Conservation (phyloP, 2,888 invertebrate genomes). For the Salpingus planirostris region DNA sequence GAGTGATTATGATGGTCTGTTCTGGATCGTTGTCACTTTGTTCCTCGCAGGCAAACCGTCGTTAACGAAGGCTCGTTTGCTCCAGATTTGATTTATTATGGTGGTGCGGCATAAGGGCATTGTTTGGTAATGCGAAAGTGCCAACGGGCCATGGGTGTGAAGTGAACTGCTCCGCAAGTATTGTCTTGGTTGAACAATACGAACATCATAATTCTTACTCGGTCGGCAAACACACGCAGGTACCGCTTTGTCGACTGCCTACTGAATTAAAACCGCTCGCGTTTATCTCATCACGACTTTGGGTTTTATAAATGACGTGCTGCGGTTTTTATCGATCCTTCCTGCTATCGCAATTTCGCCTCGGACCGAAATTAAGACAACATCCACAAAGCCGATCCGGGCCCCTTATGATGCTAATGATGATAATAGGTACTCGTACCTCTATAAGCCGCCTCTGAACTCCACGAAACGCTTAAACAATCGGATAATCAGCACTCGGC, state of each 20-base stretch:
- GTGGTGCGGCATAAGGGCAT: constrained; percentile 29
- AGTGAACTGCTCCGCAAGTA: constrained; percentile 34
- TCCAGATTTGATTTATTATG: constrained; percentile 36
- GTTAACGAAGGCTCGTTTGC: too few species aligned
- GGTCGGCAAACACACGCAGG: constrained; percentile 31
- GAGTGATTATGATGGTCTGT: too few species aligned
- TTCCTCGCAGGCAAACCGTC: too few species aligned
- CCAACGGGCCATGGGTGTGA: constrained; percentile 32
- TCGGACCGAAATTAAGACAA: constrained; percentile 9
- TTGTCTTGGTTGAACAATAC: constrained; percentile 36
- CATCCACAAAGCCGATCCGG: not conserved
- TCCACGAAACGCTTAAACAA: constrained; percentile 24
- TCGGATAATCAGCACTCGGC: constrained; percentile 33
- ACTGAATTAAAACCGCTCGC: constrained; percentile 28
- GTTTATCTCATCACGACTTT: constrained; percentile 29
- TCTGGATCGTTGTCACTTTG: too few species aligned
- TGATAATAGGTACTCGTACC: too few species aligned
- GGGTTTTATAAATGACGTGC: too few species aligned
- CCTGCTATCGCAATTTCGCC: too few species aligned
- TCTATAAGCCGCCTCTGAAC: constrained; percentile 8
- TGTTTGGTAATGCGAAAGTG: constrained; percentile 33
- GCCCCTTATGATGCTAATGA: too few species aligned
- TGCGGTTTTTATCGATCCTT: not conserved
- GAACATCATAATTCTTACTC: constrained; percentile 35
- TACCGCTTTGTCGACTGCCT: constrained; percentile 17